Percentiles rank a stretch among this genome's conserved stretches.
Evolutionary conservation across 1,140 invertebrate genomes (phyloP).

Genomic region (Sesamia nonagrioides): DNA sequence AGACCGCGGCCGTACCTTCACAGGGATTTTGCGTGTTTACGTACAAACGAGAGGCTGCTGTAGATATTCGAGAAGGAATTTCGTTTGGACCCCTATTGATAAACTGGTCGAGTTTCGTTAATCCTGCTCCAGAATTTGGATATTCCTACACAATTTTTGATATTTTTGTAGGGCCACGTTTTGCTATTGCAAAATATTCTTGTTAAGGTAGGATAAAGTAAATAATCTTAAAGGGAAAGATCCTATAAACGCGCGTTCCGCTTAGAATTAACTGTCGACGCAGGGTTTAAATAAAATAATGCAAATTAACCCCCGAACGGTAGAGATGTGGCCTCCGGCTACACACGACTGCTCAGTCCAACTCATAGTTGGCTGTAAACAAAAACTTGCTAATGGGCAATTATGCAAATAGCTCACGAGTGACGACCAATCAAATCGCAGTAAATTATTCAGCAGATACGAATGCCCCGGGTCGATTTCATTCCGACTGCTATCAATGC

Average conservation of each 20-base stretch:
- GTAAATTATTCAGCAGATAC: slow-evolving; percentile 77
- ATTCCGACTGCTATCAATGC: slow-evolving; percentile 35
- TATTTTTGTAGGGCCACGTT: slow-evolving; percentile 22
- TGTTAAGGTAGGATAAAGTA: neutral
- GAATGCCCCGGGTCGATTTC: slow-evolving; percentile 54
- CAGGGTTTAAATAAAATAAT: slow-evolving; percentile 55
- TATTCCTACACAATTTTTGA: slow-evolving; percentile 29
- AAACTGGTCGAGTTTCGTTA: slow-evolving; percentile 59
- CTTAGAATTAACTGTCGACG: slow-evolving; percentile 45
- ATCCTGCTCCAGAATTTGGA: slow-evolving; percentile 42
- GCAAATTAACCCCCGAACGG: slow-evolving; percentile 47
- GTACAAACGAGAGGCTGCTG: slow-evolving; percentile 75
- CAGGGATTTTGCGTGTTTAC: slow-evolving; percentile 87
- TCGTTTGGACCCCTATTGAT: slow-evolving; percentile 84
- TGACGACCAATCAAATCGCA: slow-evolving; percentile 79
- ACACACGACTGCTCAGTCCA: slow-evolving; percentile 54
- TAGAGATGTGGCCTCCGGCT: slow-evolving; percentile 49
- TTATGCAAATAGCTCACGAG: slow-evolving; percentile 77
- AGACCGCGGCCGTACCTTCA: slow-evolving; percentile 85
- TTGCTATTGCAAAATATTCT: slow-evolving; percentile 1
- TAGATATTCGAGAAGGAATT: slow-evolving; percentile 85
- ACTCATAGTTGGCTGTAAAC: slow-evolving; percentile 66
- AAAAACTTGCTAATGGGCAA: slow-evolving; percentile 81
- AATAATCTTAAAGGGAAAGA: slow-evolving; percentile 9
- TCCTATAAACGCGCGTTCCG: slow-evolving; percentile 27